Evolutionary conservation across 2,888 invertebrate species (phyloP).

Genomic region (Aleiodes leptofemur): DNA sequence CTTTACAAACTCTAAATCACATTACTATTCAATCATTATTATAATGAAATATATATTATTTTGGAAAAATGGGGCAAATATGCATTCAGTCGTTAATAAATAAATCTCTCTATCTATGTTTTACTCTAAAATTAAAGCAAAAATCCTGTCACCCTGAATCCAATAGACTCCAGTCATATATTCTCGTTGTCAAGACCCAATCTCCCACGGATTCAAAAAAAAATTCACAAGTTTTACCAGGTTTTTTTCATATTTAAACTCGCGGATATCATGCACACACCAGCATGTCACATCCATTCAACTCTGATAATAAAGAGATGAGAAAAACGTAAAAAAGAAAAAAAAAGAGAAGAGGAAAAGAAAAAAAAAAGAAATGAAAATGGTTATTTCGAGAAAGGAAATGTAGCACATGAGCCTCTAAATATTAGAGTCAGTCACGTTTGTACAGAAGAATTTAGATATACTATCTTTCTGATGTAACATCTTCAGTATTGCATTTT

Average conservation of each 20-base stretch:
- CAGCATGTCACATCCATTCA: conserved; percentile 35
- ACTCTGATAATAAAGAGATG: conserved; percentile 32
- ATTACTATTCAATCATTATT: too few species aligned
- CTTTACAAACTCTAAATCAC: too few species aligned
- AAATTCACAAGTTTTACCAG: conserved; percentile 34
- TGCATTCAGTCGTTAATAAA: too few species aligned
- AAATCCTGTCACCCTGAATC: conserved; percentile 32
- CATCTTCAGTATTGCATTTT: conserved; percentile 12
- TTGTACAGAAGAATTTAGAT: conserved; percentile 28
- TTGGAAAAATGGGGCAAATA: too few species aligned
- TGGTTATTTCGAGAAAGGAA: conserved; percentile 46
- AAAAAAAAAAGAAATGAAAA: conserved; percentile 49
- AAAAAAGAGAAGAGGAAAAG: conserved; percentile 30
- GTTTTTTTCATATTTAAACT: conserved; percentile 47
- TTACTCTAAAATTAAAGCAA: conserved; percentile 34
- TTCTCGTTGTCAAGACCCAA: conserved; percentile 18
- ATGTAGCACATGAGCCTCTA: conserved; percentile 38
- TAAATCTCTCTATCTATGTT: conserved; percentile 2
- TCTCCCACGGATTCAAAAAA: conserved; percentile 17
- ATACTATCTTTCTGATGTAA: background rate
- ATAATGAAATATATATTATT: too few species aligned
- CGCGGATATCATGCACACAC: conserved; percentile 34
- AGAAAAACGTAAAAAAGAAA: background rate
- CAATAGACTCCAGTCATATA: conserved; percentile 39
- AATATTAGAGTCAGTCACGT: conserved; percentile 47